These are phyloP conservation scores for Trididemnum nubilum DNA, from an alignment of 23 tunicate species.

Conservation along the genomic window DNA sequence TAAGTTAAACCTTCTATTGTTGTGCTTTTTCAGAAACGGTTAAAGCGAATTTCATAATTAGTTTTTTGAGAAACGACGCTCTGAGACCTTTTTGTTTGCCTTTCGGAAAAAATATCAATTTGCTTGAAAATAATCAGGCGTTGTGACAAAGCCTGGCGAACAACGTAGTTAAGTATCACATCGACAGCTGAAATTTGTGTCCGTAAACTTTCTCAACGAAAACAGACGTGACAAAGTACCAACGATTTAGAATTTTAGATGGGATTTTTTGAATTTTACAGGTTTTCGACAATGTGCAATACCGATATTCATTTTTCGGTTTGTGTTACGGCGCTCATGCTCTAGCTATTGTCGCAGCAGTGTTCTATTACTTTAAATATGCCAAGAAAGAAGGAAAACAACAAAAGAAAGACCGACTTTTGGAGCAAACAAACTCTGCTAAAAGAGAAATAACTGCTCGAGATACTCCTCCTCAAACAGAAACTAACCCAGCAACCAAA, in stretches of 20 bases:
- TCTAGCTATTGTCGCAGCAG: neutral
- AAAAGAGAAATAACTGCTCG: too few relatives aligned
- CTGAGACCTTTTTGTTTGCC: neutral
- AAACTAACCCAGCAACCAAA: neutral
- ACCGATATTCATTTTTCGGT: constrained; percentile 3
- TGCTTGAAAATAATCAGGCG: neutral
- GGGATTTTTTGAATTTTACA: neutral
- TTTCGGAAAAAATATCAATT: neutral
- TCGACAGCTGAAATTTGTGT: too few relatives aligned
- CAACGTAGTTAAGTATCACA: too few relatives aligned
- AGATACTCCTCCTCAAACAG: too few relatives aligned
- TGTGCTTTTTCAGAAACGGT: neutral
- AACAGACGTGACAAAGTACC: too few relatives aligned
- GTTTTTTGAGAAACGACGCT: neutral
- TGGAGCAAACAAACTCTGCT: neutral
- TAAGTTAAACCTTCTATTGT: constrained; percentile 29
- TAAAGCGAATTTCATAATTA: too few relatives aligned
- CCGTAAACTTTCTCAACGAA: too few relatives aligned
- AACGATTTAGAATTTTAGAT: too few relatives aligned
- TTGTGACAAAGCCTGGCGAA: too few relatives aligned
- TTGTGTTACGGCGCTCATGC: neutral
- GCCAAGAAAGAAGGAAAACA: neutral
- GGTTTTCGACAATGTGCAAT: constrained; percentile 22
- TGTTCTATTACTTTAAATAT: neutral
- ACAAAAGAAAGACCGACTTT: neutral